Evolutionary conservation across 2,888 invertebrate species (phyloP).

Genomic region (Griposia aprilina): DNA sequence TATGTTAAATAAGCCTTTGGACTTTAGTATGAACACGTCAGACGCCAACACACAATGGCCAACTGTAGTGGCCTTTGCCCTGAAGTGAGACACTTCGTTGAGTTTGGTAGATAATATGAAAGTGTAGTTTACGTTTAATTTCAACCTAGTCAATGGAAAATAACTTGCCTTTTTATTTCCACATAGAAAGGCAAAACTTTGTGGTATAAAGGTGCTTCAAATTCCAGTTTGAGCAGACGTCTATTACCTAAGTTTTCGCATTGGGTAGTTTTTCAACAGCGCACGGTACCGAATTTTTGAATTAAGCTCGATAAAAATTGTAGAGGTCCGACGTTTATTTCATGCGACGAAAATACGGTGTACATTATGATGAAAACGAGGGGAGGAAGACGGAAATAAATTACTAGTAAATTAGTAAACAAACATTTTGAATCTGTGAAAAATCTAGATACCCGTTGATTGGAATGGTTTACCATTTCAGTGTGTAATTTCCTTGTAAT

Average conservation of each 20-base stretch:
- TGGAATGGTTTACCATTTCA: neutral
- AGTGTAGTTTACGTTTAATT: neutral
- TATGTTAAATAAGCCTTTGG: neutral
- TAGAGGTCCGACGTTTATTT: neutral
- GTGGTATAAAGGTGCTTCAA: neutral
- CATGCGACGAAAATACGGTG: neutral
- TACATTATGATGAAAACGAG: neutral
- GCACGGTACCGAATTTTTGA: neutral
- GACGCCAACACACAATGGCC: neutral
- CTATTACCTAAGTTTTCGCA: constrained; percentile 9
- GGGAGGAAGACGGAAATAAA: neutral
- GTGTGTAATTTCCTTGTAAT: neutral
- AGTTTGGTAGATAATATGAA: neutral
- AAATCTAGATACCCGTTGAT: neutral
- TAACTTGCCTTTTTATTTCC: too few relatives aligned
- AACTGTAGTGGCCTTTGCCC: neutral
- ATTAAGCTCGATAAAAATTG: neutral
- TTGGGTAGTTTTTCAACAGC: constrained; percentile 1
- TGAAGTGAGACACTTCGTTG: neutral
- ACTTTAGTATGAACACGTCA: neutral
- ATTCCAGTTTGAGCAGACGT: neutral
- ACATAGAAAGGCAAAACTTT: neutral
- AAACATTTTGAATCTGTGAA: neutral
- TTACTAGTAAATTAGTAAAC: neutral
- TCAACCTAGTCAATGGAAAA: too few relatives aligned